phyloP scores from a whole-genome alignment of 2,888 invertebrate genomes.

The Pristionchus maxplancki region DNA sequence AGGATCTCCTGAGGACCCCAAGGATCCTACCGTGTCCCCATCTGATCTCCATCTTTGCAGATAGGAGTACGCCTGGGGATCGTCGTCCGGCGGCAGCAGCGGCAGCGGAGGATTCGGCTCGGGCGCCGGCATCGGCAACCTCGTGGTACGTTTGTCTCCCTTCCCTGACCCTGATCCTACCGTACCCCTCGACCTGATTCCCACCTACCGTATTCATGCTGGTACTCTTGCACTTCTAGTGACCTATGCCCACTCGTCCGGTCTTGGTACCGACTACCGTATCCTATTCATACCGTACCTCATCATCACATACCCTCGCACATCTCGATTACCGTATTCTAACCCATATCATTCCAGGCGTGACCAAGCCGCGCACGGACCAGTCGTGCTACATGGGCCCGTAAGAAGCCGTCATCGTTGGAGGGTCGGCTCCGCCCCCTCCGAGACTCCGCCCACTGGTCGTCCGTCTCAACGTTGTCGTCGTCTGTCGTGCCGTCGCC shows the following conservation, averaged over 20 bases:
- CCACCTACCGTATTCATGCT: too few species aligned
- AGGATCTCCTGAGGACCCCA: background rate
- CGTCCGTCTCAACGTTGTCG: background rate
- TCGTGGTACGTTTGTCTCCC: background rate
- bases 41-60: slow-evolving; percentile 10
- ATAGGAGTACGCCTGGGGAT: slow-evolving; percentile 38
- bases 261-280: too few species aligned
- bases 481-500: background rate
- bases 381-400: slow-evolving; percentile 42
- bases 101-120: background rate
- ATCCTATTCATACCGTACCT: too few species aligned
- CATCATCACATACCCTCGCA: too few species aligned
- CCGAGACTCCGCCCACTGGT: background rate
- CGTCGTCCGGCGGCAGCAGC: background rate
- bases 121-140: too few species aligned
- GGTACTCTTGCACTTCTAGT: too few species aligned
- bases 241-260: too few species aligned
- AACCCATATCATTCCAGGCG: too few species aligned
- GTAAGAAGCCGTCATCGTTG: background rate
- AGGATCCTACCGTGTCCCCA: background rate
- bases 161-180: background rate
- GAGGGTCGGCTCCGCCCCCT: background rate
- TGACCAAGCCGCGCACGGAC: slow-evolving; percentile 43
- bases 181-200: background rate
- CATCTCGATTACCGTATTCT: background rate